Base-by-base conservation (phyloP, 2,797 vertebrate species). In the Aeoliscus strigatus region DNA sequence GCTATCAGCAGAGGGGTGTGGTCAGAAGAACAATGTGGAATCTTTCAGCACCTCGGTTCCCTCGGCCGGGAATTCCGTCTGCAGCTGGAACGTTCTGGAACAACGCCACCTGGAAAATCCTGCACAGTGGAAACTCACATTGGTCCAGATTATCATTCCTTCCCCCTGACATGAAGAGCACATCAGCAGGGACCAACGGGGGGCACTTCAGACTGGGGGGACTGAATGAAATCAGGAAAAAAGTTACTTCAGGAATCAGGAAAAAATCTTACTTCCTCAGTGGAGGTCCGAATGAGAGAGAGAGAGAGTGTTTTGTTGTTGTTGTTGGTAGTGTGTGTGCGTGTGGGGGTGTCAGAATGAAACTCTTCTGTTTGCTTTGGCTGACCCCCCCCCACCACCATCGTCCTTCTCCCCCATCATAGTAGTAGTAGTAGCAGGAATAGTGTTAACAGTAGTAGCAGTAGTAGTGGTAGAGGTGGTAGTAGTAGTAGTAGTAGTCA, bases 121-220 rank as follows among this genome's bases (percentile, higher is more conserved):
- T 89, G 86, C 86, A 87, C 89, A 91, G 88, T 91, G 91, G 91
- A 93, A 93, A 93, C 87, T 91, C 89, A 90, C 91, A 91, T 90
- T 26, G 87, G 87, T 92, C 90, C 91, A 93, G 89, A 92, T 89
- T 90, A 89, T 90, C 91, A 93, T 93, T 94, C 91, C 88, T 94
- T 94, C 91, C 90, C 16, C 89, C 90, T 93, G 90, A 94, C 91
- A 90, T 90, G 88, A 86, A 84, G 86, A 87, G 86, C 83, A 89
- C 88, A 91, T 88, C 83, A 89, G 88, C 87, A 90, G 86, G 88
- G 85, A 90, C 89, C 90, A 86, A 90, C 57, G 74, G 66, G 53
- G 66, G 71, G 50, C 61, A 66, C 69, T 63, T 66, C 27, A 43
- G 38, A 36, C 57, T 11, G 17, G 38, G 30, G 33, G 29, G 39